phyloP scores from a whole-genome alignment of 2,113 vertebrate species.

The Ramphastos sulfuratus region DNA sequence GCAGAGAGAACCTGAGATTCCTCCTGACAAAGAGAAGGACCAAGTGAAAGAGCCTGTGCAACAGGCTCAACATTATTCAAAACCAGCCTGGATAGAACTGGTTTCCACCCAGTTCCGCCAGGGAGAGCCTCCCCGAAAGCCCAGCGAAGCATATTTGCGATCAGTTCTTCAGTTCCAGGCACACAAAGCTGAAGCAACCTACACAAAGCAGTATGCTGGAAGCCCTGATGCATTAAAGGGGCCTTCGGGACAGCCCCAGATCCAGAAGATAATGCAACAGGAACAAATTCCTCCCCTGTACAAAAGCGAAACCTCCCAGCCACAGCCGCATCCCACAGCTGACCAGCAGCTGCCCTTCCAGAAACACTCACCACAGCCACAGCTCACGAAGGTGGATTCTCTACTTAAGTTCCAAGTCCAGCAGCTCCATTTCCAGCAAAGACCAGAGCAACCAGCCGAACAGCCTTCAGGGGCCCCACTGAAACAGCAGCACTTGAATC shows the following conservation, averaged over 20 bases:
- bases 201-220: conserved; percentile 77
- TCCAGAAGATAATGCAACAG: conserved; percentile 71
- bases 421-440: conserved; percentile 70
- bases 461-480: conserved; percentile 64
- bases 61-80: conserved; percentile 59
- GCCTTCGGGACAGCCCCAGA: conserved; percentile 64
- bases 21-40: conserved; percentile 65
- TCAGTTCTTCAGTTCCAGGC: conserved; percentile 73
- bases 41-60: conserved; percentile 63
- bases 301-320: conserved; percentile 55
- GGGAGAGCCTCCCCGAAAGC: conserved; percentile 66
- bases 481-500: conserved; percentile 82
- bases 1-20: conserved; percentile 54
- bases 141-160: conserved; percentile 58
- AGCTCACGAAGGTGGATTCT: conserved; percentile 46
- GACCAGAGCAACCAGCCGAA: conserved; percentile 62
- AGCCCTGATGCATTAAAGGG: conserved; percentile 70
- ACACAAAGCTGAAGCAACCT: conserved; percentile 67
- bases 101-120: conserved; percentile 74
- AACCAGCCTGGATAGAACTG: conserved; percentile 83
- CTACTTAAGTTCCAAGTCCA: conserved; percentile 67
- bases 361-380: conserved; percentile 57
- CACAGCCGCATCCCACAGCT: conserved; percentile 69
- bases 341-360: conserved; percentile 79
- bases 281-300: conserved; percentile 60